A percentile compares a stretch with the other conserved stretches of the same genome.
Evolutionary conservation across 2,888 invertebrate species (phyloP).

Genomic region (Agrilus biguttatus): DNA sequence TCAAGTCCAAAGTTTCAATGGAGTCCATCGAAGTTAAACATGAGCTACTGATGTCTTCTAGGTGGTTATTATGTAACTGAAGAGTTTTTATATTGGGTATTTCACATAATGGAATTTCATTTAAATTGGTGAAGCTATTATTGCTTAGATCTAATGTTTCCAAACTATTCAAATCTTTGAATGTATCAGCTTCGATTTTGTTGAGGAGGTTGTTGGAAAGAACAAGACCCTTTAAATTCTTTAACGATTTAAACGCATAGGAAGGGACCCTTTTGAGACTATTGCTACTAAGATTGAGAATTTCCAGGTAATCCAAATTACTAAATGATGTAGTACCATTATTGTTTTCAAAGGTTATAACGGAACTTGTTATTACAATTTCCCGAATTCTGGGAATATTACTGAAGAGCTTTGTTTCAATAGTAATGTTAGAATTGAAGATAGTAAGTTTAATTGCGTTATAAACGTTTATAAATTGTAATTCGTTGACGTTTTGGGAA

Average conservation of each 20-base stretch:
- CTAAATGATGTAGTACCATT: neutral
- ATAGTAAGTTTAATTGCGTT: conserved; percentile 23
- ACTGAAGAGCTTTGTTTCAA: conserved; percentile 15
- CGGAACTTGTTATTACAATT: conserved; percentile 15
- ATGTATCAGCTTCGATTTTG: conserved; percentile 43
- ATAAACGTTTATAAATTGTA: conserved; percentile 19
- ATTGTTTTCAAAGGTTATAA: conserved; percentile 2
- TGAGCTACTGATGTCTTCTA: neutral
- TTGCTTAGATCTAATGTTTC: conserved; percentile 51
- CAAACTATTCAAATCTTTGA: conserved; percentile 44
- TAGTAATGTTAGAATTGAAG: conserved; percentile 18
- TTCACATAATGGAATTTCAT: conserved; percentile 1
- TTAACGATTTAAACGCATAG: conserved; percentile 1
- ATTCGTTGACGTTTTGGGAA: conserved; percentile 13
- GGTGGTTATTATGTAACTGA: neutral
- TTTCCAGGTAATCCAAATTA: conserved; percentile 4
- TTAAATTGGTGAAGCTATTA: conserved; percentile 45
- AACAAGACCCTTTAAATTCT: conserved; percentile 30
- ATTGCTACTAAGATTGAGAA: conserved; percentile 7
- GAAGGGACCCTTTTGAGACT: conserved; percentile 3
- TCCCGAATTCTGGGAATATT: conserved; percentile 20
- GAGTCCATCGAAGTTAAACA: conserved; percentile 4
- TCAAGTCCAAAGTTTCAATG: conserved; percentile 6
- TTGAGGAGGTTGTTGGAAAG: conserved; percentile 52
- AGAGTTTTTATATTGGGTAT: conserved; percentile 2